These are phyloP conservation scores for Ctenochaetus hawaiiensis DNA, from an alignment of 2,797 vertebrate genomes.

Conservation along the genomic window DNA sequence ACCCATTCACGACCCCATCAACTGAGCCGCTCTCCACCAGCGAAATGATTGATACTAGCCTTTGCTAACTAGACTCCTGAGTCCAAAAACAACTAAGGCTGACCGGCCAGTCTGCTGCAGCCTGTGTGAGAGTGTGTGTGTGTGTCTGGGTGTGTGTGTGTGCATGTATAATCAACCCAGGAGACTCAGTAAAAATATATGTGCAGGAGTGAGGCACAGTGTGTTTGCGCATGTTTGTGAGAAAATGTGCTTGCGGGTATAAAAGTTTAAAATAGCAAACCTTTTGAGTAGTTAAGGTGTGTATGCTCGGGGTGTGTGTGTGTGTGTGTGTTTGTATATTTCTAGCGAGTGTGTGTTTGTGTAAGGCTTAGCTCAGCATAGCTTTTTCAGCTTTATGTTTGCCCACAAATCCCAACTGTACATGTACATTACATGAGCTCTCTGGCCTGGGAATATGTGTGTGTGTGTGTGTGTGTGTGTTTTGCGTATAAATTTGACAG, in stretches of 20 bases:
- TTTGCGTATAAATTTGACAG: constrained; percentile 14
- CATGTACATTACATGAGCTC: constrained; percentile 4
- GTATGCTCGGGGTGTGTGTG: constrained; percentile 1
- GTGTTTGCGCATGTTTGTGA: constrained; percentile 58
- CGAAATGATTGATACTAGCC: constrained; percentile 77
- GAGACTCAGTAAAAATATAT: constrained; percentile 70
- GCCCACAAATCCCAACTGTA: constrained; percentile 21
- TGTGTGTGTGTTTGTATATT: constrained; percentile 36
- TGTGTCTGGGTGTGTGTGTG: constrained; percentile 29
- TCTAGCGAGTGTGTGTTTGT: constrained; percentile 10
- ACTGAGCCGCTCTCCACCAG: constrained; percentile 58
- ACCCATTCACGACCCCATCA: constrained; percentile 71
- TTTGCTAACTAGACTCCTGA: constrained; percentile 76
- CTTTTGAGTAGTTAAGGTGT: constrained; percentile 44
- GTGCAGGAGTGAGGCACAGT: constrained; percentile 35
- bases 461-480: constrained; percentile 6
- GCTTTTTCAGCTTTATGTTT: constrained; percentile 33
- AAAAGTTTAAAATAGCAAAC: constrained; percentile 63
- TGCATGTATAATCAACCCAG: constrained; percentile 57
- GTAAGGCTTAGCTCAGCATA: constrained; percentile 10
- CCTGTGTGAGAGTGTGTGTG: constrained; percentile 6
- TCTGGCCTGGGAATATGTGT: constrained; percentile 7
- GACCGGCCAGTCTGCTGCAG: constrained; percentile 49
- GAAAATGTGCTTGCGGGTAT: constrained; percentile 58
- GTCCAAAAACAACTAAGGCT: constrained; percentile 72